Conservation (phyloP, 2,888 invertebrate genomes). For the Halictus quadricinctus region DNA sequence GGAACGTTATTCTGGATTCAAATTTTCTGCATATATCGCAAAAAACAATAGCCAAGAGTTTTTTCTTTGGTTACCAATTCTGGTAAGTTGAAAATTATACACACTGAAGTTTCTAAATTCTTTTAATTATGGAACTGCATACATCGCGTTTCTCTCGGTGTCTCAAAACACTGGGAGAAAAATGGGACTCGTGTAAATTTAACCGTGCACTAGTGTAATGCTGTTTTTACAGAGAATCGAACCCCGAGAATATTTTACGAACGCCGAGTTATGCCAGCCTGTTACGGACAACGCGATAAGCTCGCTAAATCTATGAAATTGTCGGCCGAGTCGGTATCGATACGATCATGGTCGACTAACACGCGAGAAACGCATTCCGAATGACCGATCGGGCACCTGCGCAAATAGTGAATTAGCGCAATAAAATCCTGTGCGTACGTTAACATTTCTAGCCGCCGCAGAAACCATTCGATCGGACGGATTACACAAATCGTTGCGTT, state of each 20-base stretch:
- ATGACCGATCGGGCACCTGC: neutral
- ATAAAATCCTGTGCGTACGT: neutral
- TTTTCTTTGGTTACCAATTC: no score
- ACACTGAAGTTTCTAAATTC: no score
- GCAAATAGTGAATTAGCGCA: neutral
- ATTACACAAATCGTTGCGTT: neutral
- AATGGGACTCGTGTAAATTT: no score
- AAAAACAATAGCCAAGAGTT: no score
- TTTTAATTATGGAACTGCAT: no score
- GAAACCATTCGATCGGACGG: neutral
- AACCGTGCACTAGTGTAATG: no score
- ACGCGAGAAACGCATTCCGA: constrained; percentile 30
- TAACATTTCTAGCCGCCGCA: neutral
- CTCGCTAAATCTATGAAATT: constrained; percentile 67
- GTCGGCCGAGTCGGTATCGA: constrained; percentile 54
- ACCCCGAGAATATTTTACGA: constrained; percentile 59
- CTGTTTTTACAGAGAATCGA: constrained; percentile 31
- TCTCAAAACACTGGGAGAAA: no score
- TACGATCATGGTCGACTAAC: constrained; percentile 29
- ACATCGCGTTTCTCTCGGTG: no score
- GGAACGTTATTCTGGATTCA: neutral
- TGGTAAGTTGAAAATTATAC: no score
- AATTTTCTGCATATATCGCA: no score
- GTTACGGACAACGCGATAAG: constrained; percentile 61
- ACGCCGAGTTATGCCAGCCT: constrained; percentile 58